These are phyloP conservation scores for Calephelis perditalis DNA, from an alignment of 2,888 invertebrate species.

Conservation along the genomic window DNA sequence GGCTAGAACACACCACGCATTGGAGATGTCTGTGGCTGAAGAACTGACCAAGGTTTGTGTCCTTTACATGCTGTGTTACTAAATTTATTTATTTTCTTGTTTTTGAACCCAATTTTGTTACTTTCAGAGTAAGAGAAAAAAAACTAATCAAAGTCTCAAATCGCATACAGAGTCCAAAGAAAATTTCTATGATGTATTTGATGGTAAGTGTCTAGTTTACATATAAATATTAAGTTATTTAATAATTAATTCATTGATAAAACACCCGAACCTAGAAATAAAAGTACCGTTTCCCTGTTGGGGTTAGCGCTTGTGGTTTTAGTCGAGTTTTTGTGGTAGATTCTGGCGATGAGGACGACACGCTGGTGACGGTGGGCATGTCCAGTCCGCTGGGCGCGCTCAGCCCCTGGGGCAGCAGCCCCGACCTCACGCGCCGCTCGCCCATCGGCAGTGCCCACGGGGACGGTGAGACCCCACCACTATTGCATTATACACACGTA, in stretches of 20 bases:
- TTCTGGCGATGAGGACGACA: slow-evolving; percentile 68
- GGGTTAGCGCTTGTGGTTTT: too few relatives aligned
- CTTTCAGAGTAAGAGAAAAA: slow-evolving; percentile 63
- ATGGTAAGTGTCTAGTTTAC: slow-evolving; percentile 40
- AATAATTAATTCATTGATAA: too few relatives aligned
- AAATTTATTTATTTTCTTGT: too few relatives aligned
- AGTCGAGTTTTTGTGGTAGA: slow-evolving; percentile 37
- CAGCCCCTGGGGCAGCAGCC: slow-evolving; percentile 68
- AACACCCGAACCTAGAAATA: too few relatives aligned
- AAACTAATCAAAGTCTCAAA: slow-evolving; percentile 41
- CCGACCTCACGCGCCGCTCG: slow-evolving; percentile 55
- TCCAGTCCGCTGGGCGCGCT: slow-evolving; percentile 65
- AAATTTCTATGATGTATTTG: slow-evolving; percentile 66
- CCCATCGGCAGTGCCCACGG: slow-evolving; percentile 52
- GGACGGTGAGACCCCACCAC: slow-evolving; percentile 24
- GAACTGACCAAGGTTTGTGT: slow-evolving; percentile 67
- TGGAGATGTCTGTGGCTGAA: slow-evolving; percentile 81
- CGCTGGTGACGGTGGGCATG: slow-evolving; percentile 61
- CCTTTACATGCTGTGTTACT: too few relatives aligned
- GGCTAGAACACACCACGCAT: slow-evolving; percentile 82
- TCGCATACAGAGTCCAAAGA: slow-evolving; percentile 62
- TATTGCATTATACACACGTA: not conserved
- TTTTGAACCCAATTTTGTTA: slow-evolving; percentile 16
- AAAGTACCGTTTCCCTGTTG: too few relatives aligned
- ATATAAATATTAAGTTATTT: slow-evolving; percentile 12